Evolutionary conservation across 2,113 vertebrate genomes (phyloP).

Genomic region (Rhinopithecus roxellana): DNA sequence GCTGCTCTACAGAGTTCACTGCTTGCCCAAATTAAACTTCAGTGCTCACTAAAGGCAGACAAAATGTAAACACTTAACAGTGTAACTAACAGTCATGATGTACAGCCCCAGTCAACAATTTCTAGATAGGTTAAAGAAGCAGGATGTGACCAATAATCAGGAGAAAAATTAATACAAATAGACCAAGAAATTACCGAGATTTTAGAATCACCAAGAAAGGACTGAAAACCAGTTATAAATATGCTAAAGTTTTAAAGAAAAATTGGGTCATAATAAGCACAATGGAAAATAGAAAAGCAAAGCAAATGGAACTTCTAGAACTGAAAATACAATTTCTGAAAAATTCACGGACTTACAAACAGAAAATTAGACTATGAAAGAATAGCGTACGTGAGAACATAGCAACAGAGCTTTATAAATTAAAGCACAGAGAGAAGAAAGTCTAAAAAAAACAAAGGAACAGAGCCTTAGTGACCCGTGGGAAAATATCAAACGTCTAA

Average conservation of each 20-base stretch:
- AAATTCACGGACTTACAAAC: neutral
- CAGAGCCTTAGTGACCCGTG: neutral
- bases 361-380: neutral
- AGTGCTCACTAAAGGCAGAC: constrained; percentile 13
- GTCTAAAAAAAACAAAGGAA: neutral
- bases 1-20: neutral
- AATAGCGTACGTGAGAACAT: neutral
- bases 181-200: neutral
- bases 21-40: neutral
- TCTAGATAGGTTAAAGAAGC: neutral
- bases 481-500: neutral
- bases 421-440: neutral
- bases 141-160: neutral
- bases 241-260: neutral
- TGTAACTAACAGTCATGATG: neutral
- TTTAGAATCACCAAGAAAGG: neutral
- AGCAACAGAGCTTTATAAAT: neutral
- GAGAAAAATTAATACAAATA: neutral
- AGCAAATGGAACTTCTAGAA: neutral
- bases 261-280: neutral
- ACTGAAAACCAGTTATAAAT: neutral
- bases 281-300: neutral
- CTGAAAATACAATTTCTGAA: neutral
- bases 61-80: neutral
- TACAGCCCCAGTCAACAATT: neutral